Percentiles rank a stretch among this genome's conserved stretches.
phyloP scores from a whole-genome alignment of 2,797 vertebrate species.

The Muraenolepis orangiensis region DNA sequence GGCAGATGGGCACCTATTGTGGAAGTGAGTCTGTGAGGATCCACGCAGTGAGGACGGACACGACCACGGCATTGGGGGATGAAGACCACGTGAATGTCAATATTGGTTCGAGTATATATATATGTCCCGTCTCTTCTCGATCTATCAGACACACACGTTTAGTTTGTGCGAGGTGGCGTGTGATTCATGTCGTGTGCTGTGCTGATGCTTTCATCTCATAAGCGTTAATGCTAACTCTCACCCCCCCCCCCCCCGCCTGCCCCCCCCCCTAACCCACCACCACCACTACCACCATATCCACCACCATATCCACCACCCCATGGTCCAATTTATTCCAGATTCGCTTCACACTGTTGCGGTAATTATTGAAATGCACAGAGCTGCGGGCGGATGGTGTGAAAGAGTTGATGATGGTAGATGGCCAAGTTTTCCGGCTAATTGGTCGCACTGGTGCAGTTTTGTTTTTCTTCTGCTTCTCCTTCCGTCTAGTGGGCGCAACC shows the following conservation, averaged over 20 bases:
- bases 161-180: too few species aligned
- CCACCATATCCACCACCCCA: neutral
- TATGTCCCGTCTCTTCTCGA: too few species aligned
- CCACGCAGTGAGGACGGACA: too few species aligned
- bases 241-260: conserved; percentile 59
- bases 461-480: conserved; percentile 12
- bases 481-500: neutral
- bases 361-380: conserved; percentile 17
- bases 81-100: too few species aligned
- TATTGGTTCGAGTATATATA: too few species aligned
- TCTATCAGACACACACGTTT: too few species aligned
- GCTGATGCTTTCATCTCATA: conserved; percentile 51
- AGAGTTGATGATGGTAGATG: neutral
- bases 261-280: conserved; percentile 51
- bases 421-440: neutral
- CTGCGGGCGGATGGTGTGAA: conserved; percentile 3
- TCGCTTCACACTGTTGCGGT: conserved; percentile 20
- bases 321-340: conserved; percentile 35
- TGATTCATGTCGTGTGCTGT: too few species aligned
- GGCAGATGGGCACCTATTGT: too few species aligned
- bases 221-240: conserved; percentile 61
- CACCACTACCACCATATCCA: neutral
- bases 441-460: neutral
- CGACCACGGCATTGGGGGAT: too few species aligned
- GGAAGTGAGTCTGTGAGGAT: too few species aligned